A percentile compares a stretch with the other conserved stretches of the same genome.
phyloP scores from a whole-genome alignment of 2,888 invertebrate genomes.

The Agriopis leucophaearia region DNA sequence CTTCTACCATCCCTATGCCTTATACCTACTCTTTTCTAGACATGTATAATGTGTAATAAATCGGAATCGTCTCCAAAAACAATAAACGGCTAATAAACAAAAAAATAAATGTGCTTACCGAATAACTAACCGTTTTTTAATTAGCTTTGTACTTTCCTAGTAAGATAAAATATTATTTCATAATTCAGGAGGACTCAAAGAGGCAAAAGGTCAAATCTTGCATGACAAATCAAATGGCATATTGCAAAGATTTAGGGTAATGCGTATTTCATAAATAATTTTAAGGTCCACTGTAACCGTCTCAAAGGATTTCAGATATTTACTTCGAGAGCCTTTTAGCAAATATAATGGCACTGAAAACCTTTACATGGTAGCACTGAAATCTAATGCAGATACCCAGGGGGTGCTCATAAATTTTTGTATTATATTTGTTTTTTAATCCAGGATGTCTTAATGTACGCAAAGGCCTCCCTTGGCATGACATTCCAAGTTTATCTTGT shows the following conservation, averaged over 20 bases:
- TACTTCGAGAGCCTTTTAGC: conserved; percentile 1
- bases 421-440: neutral
- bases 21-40: neutral
- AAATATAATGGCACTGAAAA: neutral
- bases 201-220: conserved; percentile 47
- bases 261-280: conserved; percentile 23
- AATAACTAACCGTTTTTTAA: neutral
- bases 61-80: neutral
- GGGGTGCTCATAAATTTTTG: no score
- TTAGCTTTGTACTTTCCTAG: neutral
- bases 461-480: neutral
- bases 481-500: no score
- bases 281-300: conserved; percentile 5
- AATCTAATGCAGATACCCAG: neutral
- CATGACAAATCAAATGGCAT: conserved; percentile 36
- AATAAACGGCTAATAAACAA: neutral
- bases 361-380: neutral
- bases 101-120: neutral
- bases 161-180: conserved; percentile 7
- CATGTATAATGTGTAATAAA: neutral
- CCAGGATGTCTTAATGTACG: neutral
- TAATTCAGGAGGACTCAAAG: conserved; percentile 27
- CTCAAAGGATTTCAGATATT: conserved; percentile 17
- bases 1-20: no score
- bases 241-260: conserved; percentile 4